Conservation (phyloP, 2,888 invertebrate genomes). For the Drosophila mimica region DNA sequence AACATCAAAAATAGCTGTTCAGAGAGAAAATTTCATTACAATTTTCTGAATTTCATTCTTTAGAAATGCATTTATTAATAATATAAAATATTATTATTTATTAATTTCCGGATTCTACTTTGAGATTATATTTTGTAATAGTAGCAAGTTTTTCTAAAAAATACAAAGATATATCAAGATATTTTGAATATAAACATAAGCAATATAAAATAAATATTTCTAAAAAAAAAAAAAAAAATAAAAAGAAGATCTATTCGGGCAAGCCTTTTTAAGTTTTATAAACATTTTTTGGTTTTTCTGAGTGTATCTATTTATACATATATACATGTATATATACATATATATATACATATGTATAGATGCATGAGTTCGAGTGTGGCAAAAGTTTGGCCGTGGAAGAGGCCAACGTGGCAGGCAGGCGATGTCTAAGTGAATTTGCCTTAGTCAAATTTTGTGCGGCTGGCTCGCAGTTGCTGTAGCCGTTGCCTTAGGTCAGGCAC, state of each 20-base stretch:
- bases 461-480: slow-evolving; percentile 29
- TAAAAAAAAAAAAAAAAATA: too few relatives aligned
- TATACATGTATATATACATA: background rate
- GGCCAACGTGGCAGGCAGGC: slow-evolving; percentile 44
- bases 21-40: background rate
- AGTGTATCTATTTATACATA: background rate
- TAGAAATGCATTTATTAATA: too few relatives aligned
- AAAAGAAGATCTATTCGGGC: too few relatives aligned
- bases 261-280: too few relatives aligned
- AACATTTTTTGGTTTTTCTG: background rate
- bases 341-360: slow-evolving; percentile 8
- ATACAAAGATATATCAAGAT: too few relatives aligned
- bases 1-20: background rate
- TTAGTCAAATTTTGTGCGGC: slow-evolving; percentile 65
- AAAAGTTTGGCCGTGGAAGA: slow-evolving; percentile 55
- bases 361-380: slow-evolving; percentile 24
- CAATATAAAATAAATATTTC: too few relatives aligned
- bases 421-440: slow-evolving; percentile 72
- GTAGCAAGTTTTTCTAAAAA: too few relatives aligned
- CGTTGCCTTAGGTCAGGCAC: slow-evolving; percentile 76
- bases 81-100: too few relatives aligned
- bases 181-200: too few relatives aligned
- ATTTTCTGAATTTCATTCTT: too few relatives aligned
- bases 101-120: too few relatives aligned
- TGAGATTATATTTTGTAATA: too few relatives aligned